Conservation (phyloP, 2,888 invertebrate genomes). For the Pasiphila rectangulata region DNA sequence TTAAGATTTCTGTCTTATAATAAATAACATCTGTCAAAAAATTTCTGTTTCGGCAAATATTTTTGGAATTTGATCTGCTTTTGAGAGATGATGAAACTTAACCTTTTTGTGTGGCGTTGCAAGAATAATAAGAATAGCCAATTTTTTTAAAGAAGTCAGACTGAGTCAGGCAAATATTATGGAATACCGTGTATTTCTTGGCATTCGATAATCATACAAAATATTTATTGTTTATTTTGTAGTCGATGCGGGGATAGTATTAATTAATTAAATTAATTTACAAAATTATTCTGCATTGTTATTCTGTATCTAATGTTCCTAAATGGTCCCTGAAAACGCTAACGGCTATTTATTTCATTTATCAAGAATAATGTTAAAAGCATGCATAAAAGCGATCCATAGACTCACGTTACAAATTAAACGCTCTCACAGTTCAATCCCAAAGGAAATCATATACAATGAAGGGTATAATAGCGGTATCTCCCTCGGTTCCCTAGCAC, state of each 20-base stretch:
- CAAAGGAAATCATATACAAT: slow-evolving; percentile 24
- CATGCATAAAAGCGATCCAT: slow-evolving; percentile 9
- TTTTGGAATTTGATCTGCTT: background rate
- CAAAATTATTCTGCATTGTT: no score
- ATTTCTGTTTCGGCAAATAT: background rate
- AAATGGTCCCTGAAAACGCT: background rate
- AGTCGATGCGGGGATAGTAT: no score
- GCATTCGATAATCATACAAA: no score
- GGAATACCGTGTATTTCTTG: no score
- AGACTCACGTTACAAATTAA: slow-evolving; percentile 20
- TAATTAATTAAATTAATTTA: no score
- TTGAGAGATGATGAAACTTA: no score
- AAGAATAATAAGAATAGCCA: no score
- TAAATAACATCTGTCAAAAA: background rate
- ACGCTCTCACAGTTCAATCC: slow-evolving; percentile 14
- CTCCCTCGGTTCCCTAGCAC: slow-evolving; percentile 5
- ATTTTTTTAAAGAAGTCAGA: no score
- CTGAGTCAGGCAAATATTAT: no score
- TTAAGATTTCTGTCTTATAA: no score
- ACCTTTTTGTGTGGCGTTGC: no score
- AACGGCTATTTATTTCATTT: background rate
- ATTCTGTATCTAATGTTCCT: slow-evolving; percentile 1
- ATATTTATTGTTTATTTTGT: no score
- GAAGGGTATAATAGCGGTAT: slow-evolving; percentile 19
- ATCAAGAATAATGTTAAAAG: background rate